Evolutionary conservation across 2,888 invertebrate species (phyloP).

Genomic region (Boloria selene): DNA sequence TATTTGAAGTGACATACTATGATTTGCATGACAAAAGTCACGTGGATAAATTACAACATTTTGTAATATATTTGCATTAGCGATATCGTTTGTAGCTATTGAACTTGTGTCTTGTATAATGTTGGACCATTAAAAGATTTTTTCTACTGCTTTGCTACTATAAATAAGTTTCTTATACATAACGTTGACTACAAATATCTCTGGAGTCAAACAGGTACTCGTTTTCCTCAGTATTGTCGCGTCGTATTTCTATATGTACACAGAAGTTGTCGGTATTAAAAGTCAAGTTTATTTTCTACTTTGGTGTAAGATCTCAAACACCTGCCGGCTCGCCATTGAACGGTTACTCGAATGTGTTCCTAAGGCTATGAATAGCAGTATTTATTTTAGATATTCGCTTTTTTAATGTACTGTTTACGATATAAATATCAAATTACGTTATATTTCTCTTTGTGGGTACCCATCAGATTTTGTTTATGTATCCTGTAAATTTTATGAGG

Average conservation of each 20-base stretch:
- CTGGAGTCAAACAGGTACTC: neutral
- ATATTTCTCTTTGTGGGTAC: neutral
- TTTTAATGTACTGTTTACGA: constrained; percentile 18
- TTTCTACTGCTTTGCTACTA: neutral
- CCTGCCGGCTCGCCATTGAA: constrained; percentile 30
- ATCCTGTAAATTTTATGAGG: neutral
- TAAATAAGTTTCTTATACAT: neutral
- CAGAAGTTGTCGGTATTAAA: constrained; percentile 25
- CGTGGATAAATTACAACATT: too few species aligned
- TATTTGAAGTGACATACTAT: too few species aligned
- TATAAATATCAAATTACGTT: constrained; percentile 5
- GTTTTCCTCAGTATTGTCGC: constrained; percentile 23
- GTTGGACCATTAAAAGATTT: neutral
- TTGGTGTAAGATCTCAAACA: constrained; percentile 23
- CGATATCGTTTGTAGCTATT: too few species aligned
- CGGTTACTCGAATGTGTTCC: constrained; percentile 23
- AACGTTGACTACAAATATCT: constrained; percentile 4
- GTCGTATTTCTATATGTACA: constrained; percentile 16
- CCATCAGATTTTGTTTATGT: neutral
- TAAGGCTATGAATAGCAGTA: constrained; percentile 23
- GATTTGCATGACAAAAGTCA: too few species aligned
- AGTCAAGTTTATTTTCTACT: constrained; percentile 28
- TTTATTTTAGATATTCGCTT: constrained; percentile 30
- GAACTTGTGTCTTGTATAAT: too few species aligned
- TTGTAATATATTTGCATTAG: too few species aligned